Percentiles rank a stretch among this genome's conserved stretches.
Conservation (phyloP, 1,140 invertebrate species). For the Acromyrmex charruanus region DNA sequence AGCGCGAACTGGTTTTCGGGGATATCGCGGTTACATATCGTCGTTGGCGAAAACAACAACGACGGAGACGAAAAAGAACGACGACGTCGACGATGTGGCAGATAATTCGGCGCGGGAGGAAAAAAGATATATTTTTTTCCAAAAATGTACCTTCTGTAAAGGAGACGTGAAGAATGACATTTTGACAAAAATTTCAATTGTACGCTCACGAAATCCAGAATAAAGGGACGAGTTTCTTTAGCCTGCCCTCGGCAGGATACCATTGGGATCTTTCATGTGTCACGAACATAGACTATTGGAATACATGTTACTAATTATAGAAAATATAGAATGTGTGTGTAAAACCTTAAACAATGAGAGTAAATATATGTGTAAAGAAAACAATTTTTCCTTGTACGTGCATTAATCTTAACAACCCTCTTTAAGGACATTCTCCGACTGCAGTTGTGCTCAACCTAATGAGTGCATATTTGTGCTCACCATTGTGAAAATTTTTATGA, state of each 20-base stretch:
- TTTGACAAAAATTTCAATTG: slow-evolving; percentile 14
- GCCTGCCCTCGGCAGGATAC: too few relatives aligned
- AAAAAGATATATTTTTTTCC: background rate
- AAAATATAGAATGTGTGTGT: background rate
- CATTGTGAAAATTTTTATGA: too few relatives aligned
- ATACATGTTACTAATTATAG: background rate
- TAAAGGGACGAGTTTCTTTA: background rate
- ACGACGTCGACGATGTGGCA: background rate
- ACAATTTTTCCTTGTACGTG: background rate
- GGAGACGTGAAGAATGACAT: background rate
- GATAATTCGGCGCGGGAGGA: background rate
- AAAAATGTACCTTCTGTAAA: background rate
- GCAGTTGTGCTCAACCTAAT: too few relatives aligned
- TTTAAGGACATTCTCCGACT: background rate
- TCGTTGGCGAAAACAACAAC: slow-evolving; percentile 59
- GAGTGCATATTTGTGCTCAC: too few relatives aligned
- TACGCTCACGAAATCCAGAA: background rate
- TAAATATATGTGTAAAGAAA: background rate
- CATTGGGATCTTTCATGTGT: background rate
- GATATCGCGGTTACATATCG: slow-evolving; percentile 65
- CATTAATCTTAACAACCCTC: background rate
- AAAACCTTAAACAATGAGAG: background rate
- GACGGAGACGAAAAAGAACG: slow-evolving; percentile 5
- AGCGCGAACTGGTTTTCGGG: slow-evolving; percentile 80
- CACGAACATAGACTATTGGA: background rate